phyloP scores from a whole-genome alignment of 2,113 vertebrate species.

The Caloenas nicobarica region DNA sequence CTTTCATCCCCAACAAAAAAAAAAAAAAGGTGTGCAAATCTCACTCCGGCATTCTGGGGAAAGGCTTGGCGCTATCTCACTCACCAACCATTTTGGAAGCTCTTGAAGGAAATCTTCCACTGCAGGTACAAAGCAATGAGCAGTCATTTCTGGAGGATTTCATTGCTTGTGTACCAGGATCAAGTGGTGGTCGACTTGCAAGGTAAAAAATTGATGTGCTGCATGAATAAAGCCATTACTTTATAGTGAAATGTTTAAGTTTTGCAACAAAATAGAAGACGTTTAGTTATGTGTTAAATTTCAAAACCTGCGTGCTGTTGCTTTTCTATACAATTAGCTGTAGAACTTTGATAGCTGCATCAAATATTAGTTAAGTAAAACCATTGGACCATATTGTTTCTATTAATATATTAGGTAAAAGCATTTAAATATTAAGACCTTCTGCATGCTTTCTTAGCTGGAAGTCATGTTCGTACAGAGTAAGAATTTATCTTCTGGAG shows the following conservation, averaged over 20 bases:
- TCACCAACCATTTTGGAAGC: slow-evolving; percentile 96
- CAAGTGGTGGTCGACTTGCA: slow-evolving; percentile 95
- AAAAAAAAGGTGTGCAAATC: slow-evolving; percentile 89
- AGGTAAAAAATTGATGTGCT: slow-evolving; percentile 75
- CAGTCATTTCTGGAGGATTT: slow-evolving; percentile 98
- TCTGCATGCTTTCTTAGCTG: neutral
- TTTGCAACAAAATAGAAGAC: neutral
- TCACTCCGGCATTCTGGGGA: slow-evolving; percentile 95
- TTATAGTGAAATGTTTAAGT: neutral
- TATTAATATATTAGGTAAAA: neutral
- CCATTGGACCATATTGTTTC: neutral
- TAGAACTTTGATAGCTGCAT: neutral
- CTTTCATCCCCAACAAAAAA: neutral
- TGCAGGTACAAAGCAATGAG: slow-evolving; percentile 97
- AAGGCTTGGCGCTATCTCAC: slow-evolving; percentile 94
- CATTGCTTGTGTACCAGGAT: slow-evolving; percentile 93
- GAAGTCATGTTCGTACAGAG: neutral
- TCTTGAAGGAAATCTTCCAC: slow-evolving; percentile 92
- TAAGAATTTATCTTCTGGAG: neutral
- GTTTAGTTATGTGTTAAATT: neutral
- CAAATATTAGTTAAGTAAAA: neutral
- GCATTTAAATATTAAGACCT: neutral
- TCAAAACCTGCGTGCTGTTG: neutral
- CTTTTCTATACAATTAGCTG: neutral
- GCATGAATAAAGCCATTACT: neutral